phyloP scores from a whole-genome alignment of 1,140 invertebrate species.

The Heliconius himera region DNA sequence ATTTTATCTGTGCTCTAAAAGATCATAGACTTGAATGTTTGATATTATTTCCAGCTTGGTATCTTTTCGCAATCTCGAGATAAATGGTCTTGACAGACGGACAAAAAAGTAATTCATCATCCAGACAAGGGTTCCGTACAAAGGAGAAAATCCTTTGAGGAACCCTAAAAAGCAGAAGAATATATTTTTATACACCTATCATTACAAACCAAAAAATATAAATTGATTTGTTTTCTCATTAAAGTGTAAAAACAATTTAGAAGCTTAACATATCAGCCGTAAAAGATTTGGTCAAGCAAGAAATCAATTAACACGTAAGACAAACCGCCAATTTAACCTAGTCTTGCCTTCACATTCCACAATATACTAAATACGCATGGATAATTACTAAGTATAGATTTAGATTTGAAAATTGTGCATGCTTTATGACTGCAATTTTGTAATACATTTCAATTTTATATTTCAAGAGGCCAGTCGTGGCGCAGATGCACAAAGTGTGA shows the following conservation, averaged over 20 bases:
- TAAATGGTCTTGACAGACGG: no score
- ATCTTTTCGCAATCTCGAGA: no score
- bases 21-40: no score
- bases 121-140: no score
- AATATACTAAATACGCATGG: slow-evolving; percentile 26
- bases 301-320: slow-evolving; percentile 37
- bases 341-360: slow-evolving; percentile 28
- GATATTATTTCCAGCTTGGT: no score
- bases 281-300: slow-evolving; percentile 30
- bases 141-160: no score
- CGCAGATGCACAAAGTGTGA: no score
- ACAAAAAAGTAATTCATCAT: no score
- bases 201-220: no score
- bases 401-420: slow-evolving; percentile 31
- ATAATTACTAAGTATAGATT: slow-evolving; percentile 23
- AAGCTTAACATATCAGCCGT: slow-evolving; percentile 31
- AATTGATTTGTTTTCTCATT: neutral
- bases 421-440: slow-evolving; percentile 16
- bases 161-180: neutral
- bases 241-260: slow-evolving; percentile 26
- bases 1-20: no score
- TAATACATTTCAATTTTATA: neutral
- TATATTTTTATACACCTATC: neutral
- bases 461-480: no score
- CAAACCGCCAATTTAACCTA: slow-evolving; percentile 27